A percentile compares a stretch with the other conserved stretches of the same genome.
These are phyloP conservation scores for Limonius californicus DNA, from an alignment of 1,140 invertebrate species.

Conservation along the genomic window DNA sequence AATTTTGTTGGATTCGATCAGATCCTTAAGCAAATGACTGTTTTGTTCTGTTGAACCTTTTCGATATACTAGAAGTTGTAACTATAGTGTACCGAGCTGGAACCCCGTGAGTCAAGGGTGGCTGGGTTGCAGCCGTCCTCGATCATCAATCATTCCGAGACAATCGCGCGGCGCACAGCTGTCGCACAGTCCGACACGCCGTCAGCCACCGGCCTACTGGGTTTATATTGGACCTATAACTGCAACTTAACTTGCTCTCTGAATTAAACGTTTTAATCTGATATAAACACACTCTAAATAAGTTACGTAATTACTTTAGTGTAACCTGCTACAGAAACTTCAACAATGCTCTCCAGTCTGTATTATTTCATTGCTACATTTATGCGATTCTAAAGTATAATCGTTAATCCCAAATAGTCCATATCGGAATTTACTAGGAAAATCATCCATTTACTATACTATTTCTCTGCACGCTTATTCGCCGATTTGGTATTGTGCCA, in stretches of 20 bases:
- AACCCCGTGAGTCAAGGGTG: constrained; percentile 41
- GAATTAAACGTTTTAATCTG: constrained; percentile 33
- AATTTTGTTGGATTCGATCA: too few species aligned
- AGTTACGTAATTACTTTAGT: constrained; percentile 11
- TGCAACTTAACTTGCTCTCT: constrained; percentile 33
- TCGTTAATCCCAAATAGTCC: too few species aligned
- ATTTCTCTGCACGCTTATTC: too few species aligned
- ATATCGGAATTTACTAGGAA: too few species aligned
- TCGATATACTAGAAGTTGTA: constrained; percentile 27
- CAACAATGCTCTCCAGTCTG: neutral
- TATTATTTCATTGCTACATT: neutral
- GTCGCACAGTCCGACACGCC: constrained; percentile 42
- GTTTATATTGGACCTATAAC: constrained; percentile 33
- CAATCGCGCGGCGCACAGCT: constrained; percentile 46
- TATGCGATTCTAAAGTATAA: too few species aligned
- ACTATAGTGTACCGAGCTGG: constrained; percentile 37
- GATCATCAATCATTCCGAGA: constrained; percentile 48
- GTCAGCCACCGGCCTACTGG: constrained; percentile 39
- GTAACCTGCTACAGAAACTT: constrained; percentile 7
- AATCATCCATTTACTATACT: too few species aligned
- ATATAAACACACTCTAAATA: constrained; percentile 22
- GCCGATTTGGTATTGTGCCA: too few species aligned
- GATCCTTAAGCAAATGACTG: neutral
- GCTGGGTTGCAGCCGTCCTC: constrained; percentile 41
- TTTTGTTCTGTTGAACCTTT: constrained; percentile 8